Percentiles rank a stretch among this genome's conserved stretches.
These are phyloP conservation scores for Cyclophora albipunctata DNA, from an alignment of 2,888 invertebrate species.

Conservation along the genomic window DNA sequence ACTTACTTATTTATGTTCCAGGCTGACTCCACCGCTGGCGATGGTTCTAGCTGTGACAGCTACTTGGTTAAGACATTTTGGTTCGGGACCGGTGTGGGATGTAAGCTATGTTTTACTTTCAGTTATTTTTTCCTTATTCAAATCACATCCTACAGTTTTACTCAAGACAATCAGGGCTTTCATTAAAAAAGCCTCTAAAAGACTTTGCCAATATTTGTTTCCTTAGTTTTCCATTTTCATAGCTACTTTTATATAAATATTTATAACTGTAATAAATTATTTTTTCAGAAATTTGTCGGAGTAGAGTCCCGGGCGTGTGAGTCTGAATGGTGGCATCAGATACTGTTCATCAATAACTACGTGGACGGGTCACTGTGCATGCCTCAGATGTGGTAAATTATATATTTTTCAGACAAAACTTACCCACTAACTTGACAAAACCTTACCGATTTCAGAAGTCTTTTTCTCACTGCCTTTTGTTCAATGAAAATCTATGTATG, in stretches of 20 bases:
- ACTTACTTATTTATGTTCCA: slow-evolving; percentile 10
- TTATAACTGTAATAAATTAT: background rate
- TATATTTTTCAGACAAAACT: too few species aligned
- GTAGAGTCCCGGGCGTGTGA: slow-evolving; percentile 25
- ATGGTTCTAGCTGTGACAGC: slow-evolving; percentile 25
- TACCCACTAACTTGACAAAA: too few species aligned
- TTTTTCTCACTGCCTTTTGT: too few species aligned
- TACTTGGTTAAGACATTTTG: slow-evolving; percentile 38
- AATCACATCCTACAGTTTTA: too few species aligned
- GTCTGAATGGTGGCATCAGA: slow-evolving; percentile 33
- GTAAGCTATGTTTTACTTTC: slow-evolving; percentile 8
- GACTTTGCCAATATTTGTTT: too few species aligned
- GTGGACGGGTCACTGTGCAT: slow-evolving; percentile 18
- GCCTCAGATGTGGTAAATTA: slow-evolving; percentile 28
- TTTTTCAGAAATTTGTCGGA: slow-evolving; percentile 5
- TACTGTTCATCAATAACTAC: slow-evolving; percentile 40
- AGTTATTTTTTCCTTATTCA: too few species aligned
- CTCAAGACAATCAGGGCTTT: too few species aligned
- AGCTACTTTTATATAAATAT: too few species aligned
- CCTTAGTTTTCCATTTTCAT: too few species aligned
- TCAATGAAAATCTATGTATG: too few species aligned
- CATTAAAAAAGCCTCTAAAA: too few species aligned
- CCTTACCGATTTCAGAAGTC: too few species aligned
- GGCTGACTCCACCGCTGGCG: slow-evolving; percentile 31
- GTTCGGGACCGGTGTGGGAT: slow-evolving; percentile 54